These are phyloP conservation scores for Parazoanthus atlanticus DNA, from an alignment of 92 coral and sea anemone species.

Conservation along the genomic window DNA sequence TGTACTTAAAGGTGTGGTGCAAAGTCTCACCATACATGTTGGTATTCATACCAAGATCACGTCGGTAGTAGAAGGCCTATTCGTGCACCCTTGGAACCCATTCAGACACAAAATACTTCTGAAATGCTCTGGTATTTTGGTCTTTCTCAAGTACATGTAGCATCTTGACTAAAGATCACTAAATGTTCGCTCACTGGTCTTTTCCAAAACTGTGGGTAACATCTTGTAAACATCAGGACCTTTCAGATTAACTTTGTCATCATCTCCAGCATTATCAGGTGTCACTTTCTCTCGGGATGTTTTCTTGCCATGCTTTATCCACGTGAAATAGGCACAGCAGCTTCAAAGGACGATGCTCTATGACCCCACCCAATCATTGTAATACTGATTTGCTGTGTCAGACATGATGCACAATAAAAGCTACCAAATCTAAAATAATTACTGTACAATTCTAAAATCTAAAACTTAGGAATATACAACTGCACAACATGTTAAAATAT, in stretches of 20 bases:
- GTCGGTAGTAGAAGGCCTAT: slow-evolving; percentile 54
- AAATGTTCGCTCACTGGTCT: slow-evolving; percentile 51
- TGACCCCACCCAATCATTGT: slow-evolving; percentile 68
- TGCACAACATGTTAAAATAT: too few relatives aligned
- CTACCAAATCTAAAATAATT: too few relatives aligned
- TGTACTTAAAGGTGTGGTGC: slow-evolving; percentile 33
- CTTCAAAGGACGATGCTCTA: slow-evolving; percentile 36
- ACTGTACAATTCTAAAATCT: too few relatives aligned
- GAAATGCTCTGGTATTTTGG: slow-evolving; percentile 13
- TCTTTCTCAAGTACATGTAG: slow-evolving; percentile 16
- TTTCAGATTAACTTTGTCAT: slow-evolving; percentile 27
- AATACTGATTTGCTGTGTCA: slow-evolving; percentile 47
- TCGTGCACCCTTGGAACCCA: slow-evolving; percentile 50
- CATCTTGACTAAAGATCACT: slow-evolving; percentile 32
- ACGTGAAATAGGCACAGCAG: slow-evolving; percentile 63
- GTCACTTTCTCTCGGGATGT: slow-evolving; percentile 1
- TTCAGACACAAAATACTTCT: slow-evolving; percentile 51
- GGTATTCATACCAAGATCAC: slow-evolving; percentile 47
- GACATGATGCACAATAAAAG: too few relatives aligned
- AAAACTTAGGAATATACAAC: too few relatives aligned
- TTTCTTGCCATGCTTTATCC: slow-evolving; percentile 62
- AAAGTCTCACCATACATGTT: slow-evolving; percentile 65
- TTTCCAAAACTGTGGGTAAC: slow-evolving; percentile 55
- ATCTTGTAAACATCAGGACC: slow-evolving; percentile 59
- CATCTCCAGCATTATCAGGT: background rate